Percentiles rank a stretch among this genome's conserved stretches.
Evolutionary conservation across 2,888 invertebrate species (phyloP).

Genomic region (Aphrophora alni): DNA sequence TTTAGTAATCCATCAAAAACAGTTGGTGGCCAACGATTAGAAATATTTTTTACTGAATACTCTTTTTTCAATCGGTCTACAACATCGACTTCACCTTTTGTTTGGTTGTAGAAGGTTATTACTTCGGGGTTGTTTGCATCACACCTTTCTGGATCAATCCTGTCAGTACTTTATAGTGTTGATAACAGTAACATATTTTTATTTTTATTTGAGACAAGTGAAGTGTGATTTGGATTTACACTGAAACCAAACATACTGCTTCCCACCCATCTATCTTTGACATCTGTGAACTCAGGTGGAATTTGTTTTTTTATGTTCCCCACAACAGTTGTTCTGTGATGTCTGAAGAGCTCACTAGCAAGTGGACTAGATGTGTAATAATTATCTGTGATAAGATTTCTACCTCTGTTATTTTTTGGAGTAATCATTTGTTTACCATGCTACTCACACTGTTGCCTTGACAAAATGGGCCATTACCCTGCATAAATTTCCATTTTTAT

Average conservation of each 20-base stretch:
- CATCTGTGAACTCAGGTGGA: background rate
- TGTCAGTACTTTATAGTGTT: background rate
- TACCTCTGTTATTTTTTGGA: constrained; percentile 28
- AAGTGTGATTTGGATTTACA: background rate
- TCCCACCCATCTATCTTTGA: background rate
- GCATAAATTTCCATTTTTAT: constrained; percentile 43
- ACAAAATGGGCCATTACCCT: constrained; percentile 35
- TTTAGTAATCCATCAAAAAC: constrained; percentile 14
- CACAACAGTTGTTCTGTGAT: constrained; percentile 16
- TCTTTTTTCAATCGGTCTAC: constrained; percentile 24
- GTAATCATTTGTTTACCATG: constrained; percentile 43
- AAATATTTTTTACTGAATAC: background rate
- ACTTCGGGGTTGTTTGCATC: constrained; percentile 3
- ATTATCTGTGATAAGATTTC: constrained; percentile 18
- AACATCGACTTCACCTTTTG: constrained; percentile 24
- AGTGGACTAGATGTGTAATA: constrained; percentile 13
- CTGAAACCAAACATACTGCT: constrained; percentile 18
- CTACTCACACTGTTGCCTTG: constrained; percentile 27
- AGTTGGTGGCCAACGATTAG: constrained; percentile 14
- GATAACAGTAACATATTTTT: constrained; percentile 9
- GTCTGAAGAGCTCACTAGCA: background rate
- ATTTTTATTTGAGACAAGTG: background rate
- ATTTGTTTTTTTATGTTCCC: constrained; percentile 11
- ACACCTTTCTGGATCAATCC: background rate
- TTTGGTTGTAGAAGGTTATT: constrained; percentile 14